Conservation (phyloP, 2,797 vertebrate species). For the Leptatherina wallacei region DNA sequence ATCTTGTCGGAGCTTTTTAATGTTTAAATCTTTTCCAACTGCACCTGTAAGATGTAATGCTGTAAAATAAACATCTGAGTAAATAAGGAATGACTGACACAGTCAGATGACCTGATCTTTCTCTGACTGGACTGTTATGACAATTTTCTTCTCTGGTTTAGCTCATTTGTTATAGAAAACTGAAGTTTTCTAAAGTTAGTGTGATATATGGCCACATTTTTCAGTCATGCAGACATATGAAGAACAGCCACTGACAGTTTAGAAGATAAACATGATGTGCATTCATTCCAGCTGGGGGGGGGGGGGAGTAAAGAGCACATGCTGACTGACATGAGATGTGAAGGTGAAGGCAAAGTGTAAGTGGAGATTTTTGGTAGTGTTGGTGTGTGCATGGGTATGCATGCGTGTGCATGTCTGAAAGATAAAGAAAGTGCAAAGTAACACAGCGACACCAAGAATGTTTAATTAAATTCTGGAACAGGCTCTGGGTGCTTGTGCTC, state of each 20-base stretch:
- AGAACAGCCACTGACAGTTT: not conserved
- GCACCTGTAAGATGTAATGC: slow-evolving; percentile 29
- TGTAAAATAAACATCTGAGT: slow-evolving; percentile 38
- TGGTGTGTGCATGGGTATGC: slow-evolving; percentile 16
- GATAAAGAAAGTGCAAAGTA: slow-evolving; percentile 59
- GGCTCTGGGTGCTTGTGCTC: slow-evolving; percentile 72
- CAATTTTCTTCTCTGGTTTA: not conserved
- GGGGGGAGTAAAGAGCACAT: slow-evolving; percentile 2
- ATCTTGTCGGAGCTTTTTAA: slow-evolving; percentile 42
- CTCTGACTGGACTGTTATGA: not conserved
- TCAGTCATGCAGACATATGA: slow-evolving; percentile 27
- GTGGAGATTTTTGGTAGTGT: slow-evolving; percentile 6
- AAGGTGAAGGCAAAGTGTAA: slow-evolving; percentile 1
- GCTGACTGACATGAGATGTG: slow-evolving; percentile 4
- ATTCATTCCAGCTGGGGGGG: slow-evolving; percentile 13
- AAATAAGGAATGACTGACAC: slow-evolving; percentile 8
- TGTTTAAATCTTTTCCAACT: slow-evolving; percentile 20
- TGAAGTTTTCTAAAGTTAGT: slow-evolving; percentile 2
- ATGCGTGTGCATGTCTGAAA: slow-evolving; percentile 55
- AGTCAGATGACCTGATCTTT: slow-evolving; percentile 22
- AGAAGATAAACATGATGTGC: slow-evolving; percentile 16
- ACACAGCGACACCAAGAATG: slow-evolving; percentile 76
- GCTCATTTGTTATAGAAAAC: slow-evolving; percentile 14
- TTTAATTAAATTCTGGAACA: slow-evolving; percentile 83
- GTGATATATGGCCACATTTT: slow-evolving; percentile 18